phyloP scores from a whole-genome alignment of 2,888 invertebrate genomes.

The Apamea sordens region DNA sequence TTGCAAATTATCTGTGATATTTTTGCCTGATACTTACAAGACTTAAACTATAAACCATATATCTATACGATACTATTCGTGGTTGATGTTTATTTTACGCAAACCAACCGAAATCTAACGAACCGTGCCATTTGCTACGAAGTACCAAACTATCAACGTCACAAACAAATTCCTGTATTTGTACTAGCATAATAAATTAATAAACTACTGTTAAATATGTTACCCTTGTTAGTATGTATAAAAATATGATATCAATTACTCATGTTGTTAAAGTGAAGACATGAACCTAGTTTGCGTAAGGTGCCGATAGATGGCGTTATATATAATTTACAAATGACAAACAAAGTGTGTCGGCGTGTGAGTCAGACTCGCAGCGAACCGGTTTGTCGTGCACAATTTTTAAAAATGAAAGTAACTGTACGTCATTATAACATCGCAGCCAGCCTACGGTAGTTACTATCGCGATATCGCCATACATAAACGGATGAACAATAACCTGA shows the following conservation, averaged over 20 bases:
- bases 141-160: conserved; percentile 52
- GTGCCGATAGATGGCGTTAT: conserved; percentile 54
- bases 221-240: conserved; percentile 22
- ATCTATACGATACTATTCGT: background rate
- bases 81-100: conserved; percentile 30
- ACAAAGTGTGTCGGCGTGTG: conserved; percentile 50
- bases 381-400: conserved; percentile 41
- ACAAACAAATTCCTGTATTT: conserved; percentile 44
- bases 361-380: conserved; percentile 54
- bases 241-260: conserved; percentile 35
- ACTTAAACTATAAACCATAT: background rate
- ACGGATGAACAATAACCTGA: conserved; percentile 40
- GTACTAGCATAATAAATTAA: conserved; percentile 10
- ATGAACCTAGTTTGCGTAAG: background rate
- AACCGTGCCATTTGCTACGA: conserved; percentile 65
- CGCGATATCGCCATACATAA: conserved; percentile 34
- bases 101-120: conserved; percentile 15
- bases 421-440: conserved; percentile 34
- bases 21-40: background rate
- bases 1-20: background rate
- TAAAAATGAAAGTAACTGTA: conserved; percentile 62
- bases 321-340: conserved; percentile 22
- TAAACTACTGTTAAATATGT: conserved; percentile 20
- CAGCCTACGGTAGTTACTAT: conserved; percentile 18
- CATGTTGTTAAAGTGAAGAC: background rate